These are phyloP conservation scores for Chromis chromis DNA, from an alignment of 2,797 vertebrate species.

Conservation along the genomic window DNA sequence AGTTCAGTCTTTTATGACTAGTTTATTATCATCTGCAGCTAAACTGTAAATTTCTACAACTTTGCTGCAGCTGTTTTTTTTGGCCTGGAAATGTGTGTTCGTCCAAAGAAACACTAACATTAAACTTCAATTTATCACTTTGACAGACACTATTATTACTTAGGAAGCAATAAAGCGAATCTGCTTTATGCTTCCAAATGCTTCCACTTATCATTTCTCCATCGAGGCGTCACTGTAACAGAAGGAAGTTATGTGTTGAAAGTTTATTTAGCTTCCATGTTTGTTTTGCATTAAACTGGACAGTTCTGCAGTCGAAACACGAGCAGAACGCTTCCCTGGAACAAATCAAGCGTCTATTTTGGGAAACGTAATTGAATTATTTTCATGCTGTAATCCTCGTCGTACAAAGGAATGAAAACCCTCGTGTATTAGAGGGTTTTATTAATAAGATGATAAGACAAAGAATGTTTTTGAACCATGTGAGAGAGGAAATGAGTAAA, in stretches of 20 bases:
- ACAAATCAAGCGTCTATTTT: constrained; percentile 12
- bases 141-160: background rate
- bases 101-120: background rate
- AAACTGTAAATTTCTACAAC: background rate
- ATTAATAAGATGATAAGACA: constrained; percentile 32
- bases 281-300: constrained; percentile 19
- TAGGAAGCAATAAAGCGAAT: background rate
- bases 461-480: constrained; percentile 50
- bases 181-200: background rate
- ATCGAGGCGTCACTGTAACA: background rate
- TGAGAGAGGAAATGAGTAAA: constrained; percentile 66
- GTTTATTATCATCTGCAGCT: background rate
- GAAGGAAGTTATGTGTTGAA: background rate
- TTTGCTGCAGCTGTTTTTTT: background rate
- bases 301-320: constrained; percentile 5
- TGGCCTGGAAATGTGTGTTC: background rate
- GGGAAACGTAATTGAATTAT: background rate
- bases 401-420: background rate
- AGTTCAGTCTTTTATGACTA: background rate
- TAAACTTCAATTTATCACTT: background rate
- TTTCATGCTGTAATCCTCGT: background rate
- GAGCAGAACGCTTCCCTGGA: background rate
- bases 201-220: background rate
- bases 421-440: constrained; percentile 4
- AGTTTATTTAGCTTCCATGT: constrained; percentile 2